A percentile compares a stretch with the other conserved stretches of the same genome.
phyloP scores from a whole-genome alignment of 2,888 invertebrate genomes.

The Trissolcus brochymenae region DNA sequence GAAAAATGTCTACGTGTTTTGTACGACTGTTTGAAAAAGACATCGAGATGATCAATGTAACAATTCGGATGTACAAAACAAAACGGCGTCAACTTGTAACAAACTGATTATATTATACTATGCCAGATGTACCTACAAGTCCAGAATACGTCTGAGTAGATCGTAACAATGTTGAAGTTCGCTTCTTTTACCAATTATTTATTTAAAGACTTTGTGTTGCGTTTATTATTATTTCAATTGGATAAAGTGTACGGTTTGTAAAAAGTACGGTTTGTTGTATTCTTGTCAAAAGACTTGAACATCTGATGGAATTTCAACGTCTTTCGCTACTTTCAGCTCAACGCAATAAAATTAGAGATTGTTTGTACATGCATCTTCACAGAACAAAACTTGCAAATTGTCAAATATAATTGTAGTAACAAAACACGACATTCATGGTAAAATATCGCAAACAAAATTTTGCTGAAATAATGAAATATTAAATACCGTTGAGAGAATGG shows the following conservation, averaged over 20 bases:
- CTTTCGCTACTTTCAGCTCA: constrained; percentile 61
- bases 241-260: too few species aligned
- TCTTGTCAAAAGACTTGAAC: constrained; percentile 66
- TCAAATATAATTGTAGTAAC: constrained; percentile 42
- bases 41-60: constrained; percentile 1
- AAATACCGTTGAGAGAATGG: constrained; percentile 73
- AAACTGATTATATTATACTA: constrained; percentile 45
- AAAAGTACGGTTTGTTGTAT: constrained; percentile 70
- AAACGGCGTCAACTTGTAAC: constrained; percentile 43
- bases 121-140: constrained; percentile 55
- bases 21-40: constrained; percentile 13
- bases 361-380: constrained; percentile 33
- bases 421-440: constrained; percentile 31
- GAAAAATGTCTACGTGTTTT: constrained; percentile 37
- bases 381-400: constrained; percentile 37
- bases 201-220: too few species aligned
- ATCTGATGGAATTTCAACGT: constrained; percentile 60
- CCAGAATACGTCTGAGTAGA: constrained; percentile 49
- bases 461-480: constrained; percentile 62
- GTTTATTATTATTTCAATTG: too few species aligned
- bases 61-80: constrained; percentile 35
- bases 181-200: constrained; percentile 36
- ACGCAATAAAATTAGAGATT: constrained; percentile 61
- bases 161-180: constrained; percentile 46
- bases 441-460: constrained; percentile 22